These are phyloP conservation scores for Etheostoma perlongum DNA, from an alignment of 2,797 vertebrate species.

Conservation along the genomic window DNA sequence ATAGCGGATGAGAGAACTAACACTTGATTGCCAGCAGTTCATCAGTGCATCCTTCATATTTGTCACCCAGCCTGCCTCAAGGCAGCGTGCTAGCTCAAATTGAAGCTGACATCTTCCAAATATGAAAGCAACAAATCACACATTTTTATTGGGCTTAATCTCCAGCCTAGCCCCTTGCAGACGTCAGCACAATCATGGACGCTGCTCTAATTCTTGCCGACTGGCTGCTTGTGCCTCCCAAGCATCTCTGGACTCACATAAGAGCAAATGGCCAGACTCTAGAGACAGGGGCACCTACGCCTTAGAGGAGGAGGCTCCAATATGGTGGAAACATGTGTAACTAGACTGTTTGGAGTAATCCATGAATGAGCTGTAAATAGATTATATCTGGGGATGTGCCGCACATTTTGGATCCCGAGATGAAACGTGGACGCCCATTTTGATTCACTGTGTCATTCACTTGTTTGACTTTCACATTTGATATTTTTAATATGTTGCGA, in stretches of 20 bases:
- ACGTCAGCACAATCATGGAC: conserved; percentile 85
- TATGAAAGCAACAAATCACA: conserved; percentile 90
- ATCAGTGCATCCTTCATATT: conserved; percentile 85
- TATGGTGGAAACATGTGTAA: conserved; percentile 26
- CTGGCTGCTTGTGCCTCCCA: conserved; percentile 76
- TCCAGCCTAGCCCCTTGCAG: conserved; percentile 77
- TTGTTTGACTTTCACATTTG: not conserved
- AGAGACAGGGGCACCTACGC: conserved; percentile 64
- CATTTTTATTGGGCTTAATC: conserved; percentile 87
- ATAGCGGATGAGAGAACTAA: conserved; percentile 78
- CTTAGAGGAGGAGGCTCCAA: conserved; percentile 64
- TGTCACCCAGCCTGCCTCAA: conserved; percentile 80
- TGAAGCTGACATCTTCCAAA: conserved; percentile 87
- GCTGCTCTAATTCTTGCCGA: conserved; percentile 81
- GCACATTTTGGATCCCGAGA: conserved; percentile 20
- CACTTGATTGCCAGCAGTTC: conserved; percentile 86
- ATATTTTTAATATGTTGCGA: not conserved
- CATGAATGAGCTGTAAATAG: conserved; percentile 42
- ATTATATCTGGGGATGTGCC: conserved; percentile 39
- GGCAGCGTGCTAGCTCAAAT: conserved; percentile 82
- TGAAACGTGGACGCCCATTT: conserved; percentile 9
- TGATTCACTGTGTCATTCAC: conserved; percentile 31
- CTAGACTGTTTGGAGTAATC: conserved; percentile 41
- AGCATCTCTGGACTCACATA: conserved; percentile 65
- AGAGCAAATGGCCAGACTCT: conserved; percentile 55